Percentiles rank a stretch among this genome's conserved stretches.
phyloP scores from a whole-genome alignment of 2,888 invertebrate species.

The Rhimphoctona megacephalus region DNA sequence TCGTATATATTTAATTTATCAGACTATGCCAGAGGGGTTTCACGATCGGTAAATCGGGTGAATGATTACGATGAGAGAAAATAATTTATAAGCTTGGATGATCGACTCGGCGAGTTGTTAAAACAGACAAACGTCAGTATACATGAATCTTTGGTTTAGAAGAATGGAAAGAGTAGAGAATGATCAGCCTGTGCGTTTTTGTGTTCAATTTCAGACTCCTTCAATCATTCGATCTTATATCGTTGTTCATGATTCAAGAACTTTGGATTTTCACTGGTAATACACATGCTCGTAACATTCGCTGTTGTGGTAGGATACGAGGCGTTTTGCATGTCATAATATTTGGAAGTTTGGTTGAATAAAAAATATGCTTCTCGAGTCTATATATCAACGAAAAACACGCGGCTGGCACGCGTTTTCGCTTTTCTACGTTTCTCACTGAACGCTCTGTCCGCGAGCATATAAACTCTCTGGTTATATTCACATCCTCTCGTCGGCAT shows the following conservation, averaged over 20 bases:
- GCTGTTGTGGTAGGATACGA: conserved; percentile 34
- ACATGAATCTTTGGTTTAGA: not conserved
- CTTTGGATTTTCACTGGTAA: conserved; percentile 15
- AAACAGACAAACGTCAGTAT: conserved; percentile 67
- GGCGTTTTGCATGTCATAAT: conserved; percentile 72
- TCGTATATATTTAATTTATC: not conserved
- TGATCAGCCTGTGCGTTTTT: conserved; percentile 44
- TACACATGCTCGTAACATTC: conserved; percentile 50
- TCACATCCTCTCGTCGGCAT: conserved; percentile 22
- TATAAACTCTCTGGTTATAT: conserved; percentile 55
- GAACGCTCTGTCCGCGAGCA: conserved; percentile 48
- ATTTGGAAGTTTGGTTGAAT: conserved; percentile 71
- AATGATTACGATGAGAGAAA: conserved; percentile 35
- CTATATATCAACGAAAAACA: conserved; percentile 27
- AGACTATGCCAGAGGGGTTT: not conserved
- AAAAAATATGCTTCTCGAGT: conserved; percentile 51
- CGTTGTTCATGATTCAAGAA: conserved; percentile 1
- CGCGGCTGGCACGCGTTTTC: conserved; percentile 41
- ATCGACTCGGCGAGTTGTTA: conserved; percentile 66
- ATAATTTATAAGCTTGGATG: conserved; percentile 35
- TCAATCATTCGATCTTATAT: conserved; percentile 36
- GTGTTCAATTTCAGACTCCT: conserved; percentile 8
- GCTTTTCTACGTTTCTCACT: conserved; percentile 47
- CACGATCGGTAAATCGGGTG: not conserved
- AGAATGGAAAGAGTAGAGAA: conserved; percentile 29